A percentile compares a stretch with the other conserved stretches of the same genome.
These are phyloP conservation scores for Carcharodon carcharias DNA, from an alignment of 2,797 vertebrate genomes.

Conservation along the genomic window DNA sequence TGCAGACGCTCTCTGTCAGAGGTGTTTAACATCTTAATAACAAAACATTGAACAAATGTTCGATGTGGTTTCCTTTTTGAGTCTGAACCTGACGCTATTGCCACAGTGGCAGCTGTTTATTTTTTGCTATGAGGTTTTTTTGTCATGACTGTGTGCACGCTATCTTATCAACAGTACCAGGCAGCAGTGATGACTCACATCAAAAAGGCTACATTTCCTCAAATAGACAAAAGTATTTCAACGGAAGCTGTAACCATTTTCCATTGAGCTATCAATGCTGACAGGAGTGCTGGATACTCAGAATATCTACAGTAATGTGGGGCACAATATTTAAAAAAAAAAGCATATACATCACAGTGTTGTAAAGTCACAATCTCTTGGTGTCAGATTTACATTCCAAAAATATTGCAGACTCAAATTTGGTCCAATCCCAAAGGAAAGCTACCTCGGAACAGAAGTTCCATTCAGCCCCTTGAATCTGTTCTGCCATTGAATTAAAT, in stretches of 20 bases:
- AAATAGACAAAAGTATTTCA: background rate
- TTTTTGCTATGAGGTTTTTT: background rate
- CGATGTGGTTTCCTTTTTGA: slow-evolving; percentile 5
- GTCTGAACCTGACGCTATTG: background rate
- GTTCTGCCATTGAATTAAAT: background rate
- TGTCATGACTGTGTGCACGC: background rate
- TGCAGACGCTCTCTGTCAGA: background rate
- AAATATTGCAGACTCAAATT: background rate
- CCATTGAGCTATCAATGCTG: background rate
- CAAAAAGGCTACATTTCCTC: slow-evolving; percentile 7
- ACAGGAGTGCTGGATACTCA: background rate
- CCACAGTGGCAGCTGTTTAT: background rate
- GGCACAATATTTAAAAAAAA: background rate
- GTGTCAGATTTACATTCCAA: background rate
- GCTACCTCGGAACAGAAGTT: background rate
- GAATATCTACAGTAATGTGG: background rate
- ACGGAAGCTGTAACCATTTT: background rate
- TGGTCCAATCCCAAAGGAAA: background rate
- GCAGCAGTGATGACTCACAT: background rate
- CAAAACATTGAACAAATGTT: background rate
- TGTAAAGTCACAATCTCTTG: background rate
- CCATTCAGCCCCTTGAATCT: background rate
- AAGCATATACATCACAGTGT: background rate
- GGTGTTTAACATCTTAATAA: background rate
- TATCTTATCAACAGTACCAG: background rate